Base-by-base conservation (phyloP, 2,888 invertebrate species). In the Minunthozetes semirufus region DNA sequence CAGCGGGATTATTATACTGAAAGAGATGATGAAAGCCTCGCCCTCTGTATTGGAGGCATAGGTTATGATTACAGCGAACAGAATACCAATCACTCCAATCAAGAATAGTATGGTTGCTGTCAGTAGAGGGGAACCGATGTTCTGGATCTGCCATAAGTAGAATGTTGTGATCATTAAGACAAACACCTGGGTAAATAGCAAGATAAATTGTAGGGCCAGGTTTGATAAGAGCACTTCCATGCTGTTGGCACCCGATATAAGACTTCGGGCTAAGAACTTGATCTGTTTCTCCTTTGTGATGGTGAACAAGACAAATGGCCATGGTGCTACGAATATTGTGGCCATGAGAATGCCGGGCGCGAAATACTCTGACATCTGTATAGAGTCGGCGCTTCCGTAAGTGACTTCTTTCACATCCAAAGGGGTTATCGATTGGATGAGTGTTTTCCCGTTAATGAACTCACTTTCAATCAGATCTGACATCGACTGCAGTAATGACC, bases 261-360 rank as follows among this genome's bases (percentile, higher is more conserved):
- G 53, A 53, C 53, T 53, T 5, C 53, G 53, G 53, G 53, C 53
- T 17, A 53, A n/a, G 19, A 53, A 53, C 17, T 53, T 53, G 17
- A 11, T 53, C 6, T 8, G 6, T 17, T 53, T 53, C 53, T 53
- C 53, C 6, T 53, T 53, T 6, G 53, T 53, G 17, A 53, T 53
- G n/a, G n/a, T 53, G 53, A 53, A 53, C 19, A 53, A n/a, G 8
- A 53, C 53, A n/a, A 53, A 53, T n/a, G 53, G 53, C 53, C 53
- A 53, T 8, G 53, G 53, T n/a, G 53, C 53, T 53, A 53, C 17
- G 53, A 53, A 53, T 17, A 53, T 53, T 8, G 53, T 53, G 19
- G 53, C 53, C 53, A 53, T 53, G 19, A 53, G 53, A 11, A 53
- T 53, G 53, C 53, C 53, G 6, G 53, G 53, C 53, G 53, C 53